Conservation (phyloP, 1,140 invertebrate species). For the Pseudomyrmex dendroicus region DNA sequence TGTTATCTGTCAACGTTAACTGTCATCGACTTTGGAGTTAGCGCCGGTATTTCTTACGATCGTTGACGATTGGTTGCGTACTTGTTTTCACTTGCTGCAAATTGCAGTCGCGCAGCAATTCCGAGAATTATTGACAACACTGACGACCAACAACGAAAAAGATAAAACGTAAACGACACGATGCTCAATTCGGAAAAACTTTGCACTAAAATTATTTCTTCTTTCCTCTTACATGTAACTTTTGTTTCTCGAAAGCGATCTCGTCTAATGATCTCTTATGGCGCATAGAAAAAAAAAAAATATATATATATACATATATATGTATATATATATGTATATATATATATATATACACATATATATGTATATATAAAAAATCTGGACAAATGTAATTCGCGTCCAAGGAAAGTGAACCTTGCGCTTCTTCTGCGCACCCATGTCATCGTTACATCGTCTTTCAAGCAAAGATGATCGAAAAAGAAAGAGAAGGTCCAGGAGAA, state of each 20-base stretch:
- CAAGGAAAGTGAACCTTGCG: neutral
- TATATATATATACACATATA: neutral
- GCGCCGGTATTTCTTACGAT: neutral
- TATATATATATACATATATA: too few relatives aligned
- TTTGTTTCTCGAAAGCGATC: neutral
- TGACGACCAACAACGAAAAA: neutral
- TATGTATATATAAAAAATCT: neutral
- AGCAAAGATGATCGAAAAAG: too few relatives aligned
- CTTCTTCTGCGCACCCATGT: neutral
- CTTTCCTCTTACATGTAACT: neutral
- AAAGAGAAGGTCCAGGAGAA: neutral
- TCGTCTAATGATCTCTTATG: neutral
- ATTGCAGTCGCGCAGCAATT: neutral
- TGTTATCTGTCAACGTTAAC: neutral
- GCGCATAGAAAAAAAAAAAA: neutral
- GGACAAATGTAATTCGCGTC: neutral
- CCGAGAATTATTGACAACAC: neutral
- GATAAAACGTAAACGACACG: neutral
- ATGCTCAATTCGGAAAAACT: conserved; percentile 5
- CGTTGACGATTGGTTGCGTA: too few relatives aligned
- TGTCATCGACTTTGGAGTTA: neutral
- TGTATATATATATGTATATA: too few relatives aligned
- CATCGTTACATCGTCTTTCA: too few relatives aligned
- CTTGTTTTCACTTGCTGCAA: neutral
- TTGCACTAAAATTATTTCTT: too few relatives aligned